These are phyloP conservation scores for Athalia rosae DNA, from an alignment of 2,888 invertebrate species.

Conservation along the genomic window DNA sequence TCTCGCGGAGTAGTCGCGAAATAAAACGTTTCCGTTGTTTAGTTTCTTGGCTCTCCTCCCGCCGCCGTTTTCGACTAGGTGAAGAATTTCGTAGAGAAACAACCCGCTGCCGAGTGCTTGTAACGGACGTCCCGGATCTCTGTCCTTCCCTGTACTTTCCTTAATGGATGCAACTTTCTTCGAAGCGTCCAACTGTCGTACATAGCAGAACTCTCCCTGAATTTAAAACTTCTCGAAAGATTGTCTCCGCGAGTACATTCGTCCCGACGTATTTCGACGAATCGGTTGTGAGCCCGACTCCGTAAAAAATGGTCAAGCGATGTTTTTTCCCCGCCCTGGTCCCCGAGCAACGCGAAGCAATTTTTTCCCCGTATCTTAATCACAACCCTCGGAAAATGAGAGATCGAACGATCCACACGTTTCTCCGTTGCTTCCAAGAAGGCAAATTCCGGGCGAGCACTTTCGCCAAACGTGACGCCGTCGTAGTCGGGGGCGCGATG, in stretches of 20 bases:
- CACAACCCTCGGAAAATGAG: constrained; percentile 11
- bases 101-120: neutral
- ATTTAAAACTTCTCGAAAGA: constrained; percentile 35
- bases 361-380: neutral
- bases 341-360: neutral
- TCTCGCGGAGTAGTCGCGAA: too few relatives aligned
- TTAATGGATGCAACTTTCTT: constrained; percentile 36
- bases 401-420: constrained; percentile 12
- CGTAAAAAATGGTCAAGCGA: too few relatives aligned
- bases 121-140: neutral
- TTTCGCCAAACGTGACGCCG: constrained; percentile 11
- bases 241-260: constrained; percentile 1
- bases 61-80: neutral
- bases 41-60: too few relatives aligned
- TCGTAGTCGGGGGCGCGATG: neutral
- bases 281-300: too few relatives aligned
- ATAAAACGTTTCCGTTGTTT: too few relatives aligned
- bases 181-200: constrained; percentile 16
- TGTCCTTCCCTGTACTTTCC: constrained; percentile 21
- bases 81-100: neutral
- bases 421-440: neutral
- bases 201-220: neutral
- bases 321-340: neutral
- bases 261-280: neutral
- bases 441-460: constrained; percentile 9